Conservation (phyloP, 2,113 vertebrate genomes). For the Heterocephalus glaber region DNA sequence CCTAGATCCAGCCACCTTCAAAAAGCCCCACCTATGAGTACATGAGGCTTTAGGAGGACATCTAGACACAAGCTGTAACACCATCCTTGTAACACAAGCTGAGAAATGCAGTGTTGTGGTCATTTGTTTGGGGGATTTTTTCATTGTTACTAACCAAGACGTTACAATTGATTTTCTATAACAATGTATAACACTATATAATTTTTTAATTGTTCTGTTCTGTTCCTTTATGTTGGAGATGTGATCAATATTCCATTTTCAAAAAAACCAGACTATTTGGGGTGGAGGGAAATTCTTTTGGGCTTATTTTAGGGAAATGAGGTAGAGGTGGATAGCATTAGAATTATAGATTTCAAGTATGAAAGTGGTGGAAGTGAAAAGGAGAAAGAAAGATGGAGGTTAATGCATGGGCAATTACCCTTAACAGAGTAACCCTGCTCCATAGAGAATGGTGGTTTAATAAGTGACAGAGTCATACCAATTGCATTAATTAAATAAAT, state of each 20-base stretch:
- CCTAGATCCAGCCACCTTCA: background rate
- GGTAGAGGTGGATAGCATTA: background rate
- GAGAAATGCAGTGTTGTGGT: background rate
- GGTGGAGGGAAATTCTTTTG: background rate
- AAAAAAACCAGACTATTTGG: background rate
- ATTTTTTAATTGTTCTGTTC: background rate
- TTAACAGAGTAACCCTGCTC: background rate
- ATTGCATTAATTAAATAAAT: background rate
- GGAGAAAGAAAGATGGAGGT: background rate
- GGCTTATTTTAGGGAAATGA: background rate
- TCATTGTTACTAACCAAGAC: background rate
- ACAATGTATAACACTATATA: background rate
- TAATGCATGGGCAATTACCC: background rate
- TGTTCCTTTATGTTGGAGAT: background rate
- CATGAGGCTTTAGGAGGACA: background rate
- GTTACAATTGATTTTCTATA: background rate
- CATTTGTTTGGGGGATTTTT: background rate
- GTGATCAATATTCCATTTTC: background rate
- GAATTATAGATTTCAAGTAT: background rate
- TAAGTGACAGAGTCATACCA: background rate
- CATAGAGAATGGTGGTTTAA: background rate
- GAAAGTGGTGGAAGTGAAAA: background rate
- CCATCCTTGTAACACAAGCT: too few species aligned
- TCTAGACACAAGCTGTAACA: background rate
- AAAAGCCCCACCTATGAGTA: background rate